Conservation (phyloP, 2,888 invertebrate species). For the Macrophya alboannulata region DNA sequence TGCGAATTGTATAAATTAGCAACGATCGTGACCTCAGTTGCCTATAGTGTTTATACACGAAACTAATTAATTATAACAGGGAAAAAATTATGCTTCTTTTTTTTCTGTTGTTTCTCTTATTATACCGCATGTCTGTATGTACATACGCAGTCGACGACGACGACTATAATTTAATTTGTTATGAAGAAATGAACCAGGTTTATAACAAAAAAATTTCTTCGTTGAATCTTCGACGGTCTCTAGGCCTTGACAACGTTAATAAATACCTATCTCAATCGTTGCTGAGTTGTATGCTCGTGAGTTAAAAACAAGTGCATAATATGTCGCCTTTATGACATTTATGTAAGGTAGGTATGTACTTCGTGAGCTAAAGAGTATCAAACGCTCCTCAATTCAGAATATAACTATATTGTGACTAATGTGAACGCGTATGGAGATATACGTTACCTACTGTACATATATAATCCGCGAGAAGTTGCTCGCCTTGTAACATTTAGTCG, state of each 20-base stretch:
- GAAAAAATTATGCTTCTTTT: background rate
- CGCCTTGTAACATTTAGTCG: conserved; percentile 46
- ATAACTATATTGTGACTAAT: background rate
- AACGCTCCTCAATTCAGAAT: conserved; percentile 13
- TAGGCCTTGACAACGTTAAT: conserved; percentile 9
- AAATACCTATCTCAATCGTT: background rate
- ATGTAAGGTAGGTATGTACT: background rate
- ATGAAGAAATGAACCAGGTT: background rate
- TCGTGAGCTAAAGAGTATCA: conserved; percentile 1
- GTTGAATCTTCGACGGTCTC: conserved; percentile 13
- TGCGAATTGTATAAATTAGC: background rate
- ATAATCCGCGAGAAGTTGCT: conserved; percentile 16
- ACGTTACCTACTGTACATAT: background rate
- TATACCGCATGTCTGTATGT: background rate
- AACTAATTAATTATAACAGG: conserved; percentile 1
- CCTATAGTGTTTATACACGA: background rate
- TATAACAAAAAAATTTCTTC: background rate
- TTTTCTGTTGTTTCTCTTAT: background rate
- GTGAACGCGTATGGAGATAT: background rate
- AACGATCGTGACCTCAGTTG: background rate
- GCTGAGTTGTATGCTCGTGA: background rate
- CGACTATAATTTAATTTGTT: background rate
- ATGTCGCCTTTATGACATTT: conserved; percentile 3
- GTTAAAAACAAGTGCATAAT: conserved; percentile 29
- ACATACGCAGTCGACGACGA: background rate